A percentile compares a stretch with the other conserved stretches of the same genome.
phyloP scores from a whole-genome alignment of 2,113 vertebrate genomes.

The Alectura lathami region DNA sequence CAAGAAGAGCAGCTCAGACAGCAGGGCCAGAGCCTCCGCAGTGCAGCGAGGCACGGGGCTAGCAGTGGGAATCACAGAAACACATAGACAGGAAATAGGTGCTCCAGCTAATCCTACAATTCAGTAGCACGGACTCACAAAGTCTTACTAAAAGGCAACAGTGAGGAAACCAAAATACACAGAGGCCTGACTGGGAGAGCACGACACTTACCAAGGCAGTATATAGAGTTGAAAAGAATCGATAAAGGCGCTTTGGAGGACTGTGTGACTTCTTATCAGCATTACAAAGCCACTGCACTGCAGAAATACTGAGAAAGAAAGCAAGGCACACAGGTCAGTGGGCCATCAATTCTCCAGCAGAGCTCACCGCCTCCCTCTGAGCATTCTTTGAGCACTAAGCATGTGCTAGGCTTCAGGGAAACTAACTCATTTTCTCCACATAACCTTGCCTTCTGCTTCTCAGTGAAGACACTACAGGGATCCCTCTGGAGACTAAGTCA shows the following conservation, averaged over 20 bases:
- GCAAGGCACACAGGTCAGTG: neutral
- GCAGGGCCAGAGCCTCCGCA: neutral
- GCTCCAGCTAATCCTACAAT: neutral
- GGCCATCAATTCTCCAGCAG: neutral
- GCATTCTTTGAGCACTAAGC: neutral
- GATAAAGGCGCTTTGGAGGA: conserved; percentile 88
- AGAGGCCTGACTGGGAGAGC: neutral
- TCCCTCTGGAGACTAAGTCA: neutral
- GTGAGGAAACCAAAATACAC: neutral
- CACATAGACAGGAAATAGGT: rapidly evolving
- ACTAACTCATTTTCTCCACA: rapidly evolving
- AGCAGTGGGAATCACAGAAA: neutral
- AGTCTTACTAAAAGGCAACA: neutral
- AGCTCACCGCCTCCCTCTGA: neutral
- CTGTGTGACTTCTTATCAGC: conserved; percentile 91
- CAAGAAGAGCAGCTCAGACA: neutral
- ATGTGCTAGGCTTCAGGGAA: neutral
- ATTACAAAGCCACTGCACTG: conserved; percentile 97
- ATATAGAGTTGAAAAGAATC: conserved; percentile 92
- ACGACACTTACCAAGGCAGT: conserved; percentile 82
- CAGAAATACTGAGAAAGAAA: conserved; percentile 85
- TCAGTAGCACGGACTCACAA: neutral
- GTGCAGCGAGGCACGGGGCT: neutral
- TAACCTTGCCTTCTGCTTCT: neutral
- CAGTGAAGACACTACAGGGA: neutral